A percentile compares a stretch with the other conserved stretches of the same genome.
Conservation (phyloP, 2,888 invertebrate species). For the Nephrocerus scutellatus region DNA sequence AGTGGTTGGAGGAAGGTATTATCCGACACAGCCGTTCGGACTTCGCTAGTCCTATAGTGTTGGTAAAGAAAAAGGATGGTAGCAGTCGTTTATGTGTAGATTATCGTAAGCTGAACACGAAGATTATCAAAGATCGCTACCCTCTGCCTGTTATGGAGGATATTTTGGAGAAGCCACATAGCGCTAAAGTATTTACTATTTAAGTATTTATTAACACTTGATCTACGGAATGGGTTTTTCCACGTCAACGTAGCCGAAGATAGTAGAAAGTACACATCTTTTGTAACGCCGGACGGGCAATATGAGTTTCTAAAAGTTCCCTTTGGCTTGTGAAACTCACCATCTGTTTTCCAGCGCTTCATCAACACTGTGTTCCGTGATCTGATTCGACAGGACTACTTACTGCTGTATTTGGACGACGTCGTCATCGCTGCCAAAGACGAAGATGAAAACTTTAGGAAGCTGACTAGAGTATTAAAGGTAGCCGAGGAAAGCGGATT, state of each 20-base stretch:
- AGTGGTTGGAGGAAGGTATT: slow-evolving; percentile 21
- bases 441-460: too few species aligned
- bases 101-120: slow-evolving; percentile 22
- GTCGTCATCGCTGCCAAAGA: slow-evolving; percentile 17
- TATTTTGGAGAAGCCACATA: slow-evolving; percentile 28
- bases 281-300: slow-evolving; percentile 32
- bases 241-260: slow-evolving; percentile 31
- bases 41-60: slow-evolving; percentile 28
- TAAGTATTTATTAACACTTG: too few species aligned
- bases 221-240: slow-evolving; percentile 35
- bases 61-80: slow-evolving; percentile 21
- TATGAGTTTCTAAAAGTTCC: slow-evolving; percentile 33
- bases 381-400: slow-evolving; percentile 11
- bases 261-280: slow-evolving; percentile 31
- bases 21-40: slow-evolving; percentile 20
- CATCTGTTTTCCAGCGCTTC: slow-evolving; percentile 29
- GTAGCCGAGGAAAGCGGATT: too few species aligned
- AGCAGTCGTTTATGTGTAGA: slow-evolving; percentile 28
- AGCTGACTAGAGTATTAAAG: too few species aligned
- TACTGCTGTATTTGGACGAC: slow-evolving; percentile 21
- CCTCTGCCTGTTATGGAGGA: slow-evolving; percentile 32
- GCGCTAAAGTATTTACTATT: slow-evolving; percentile 29
- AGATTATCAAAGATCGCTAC: slow-evolving; percentile 26
- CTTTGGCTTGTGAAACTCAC: slow-evolving; percentile 39
- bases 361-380: slow-evolving; percentile 24